Evolutionary conservation across 2,113 vertebrate genomes (phyloP).

Genomic region (Penelope pileata): DNA sequence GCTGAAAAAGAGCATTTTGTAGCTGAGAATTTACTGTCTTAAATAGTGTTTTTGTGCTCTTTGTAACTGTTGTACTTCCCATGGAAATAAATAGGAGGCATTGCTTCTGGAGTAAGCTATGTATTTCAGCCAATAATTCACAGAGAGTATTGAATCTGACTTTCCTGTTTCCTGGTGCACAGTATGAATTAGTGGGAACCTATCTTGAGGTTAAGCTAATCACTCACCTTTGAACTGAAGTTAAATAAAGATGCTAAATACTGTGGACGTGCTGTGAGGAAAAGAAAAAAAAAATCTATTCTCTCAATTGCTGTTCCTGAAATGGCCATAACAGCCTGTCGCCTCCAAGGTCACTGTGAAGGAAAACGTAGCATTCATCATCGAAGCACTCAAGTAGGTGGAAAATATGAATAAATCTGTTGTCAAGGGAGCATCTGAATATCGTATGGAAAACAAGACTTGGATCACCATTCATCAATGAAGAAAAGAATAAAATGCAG

Average conservation of each 20-base stretch:
- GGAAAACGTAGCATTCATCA: background rate
- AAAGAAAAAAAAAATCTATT: accelerated
- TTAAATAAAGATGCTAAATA: background rate
- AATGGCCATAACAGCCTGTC: background rate
- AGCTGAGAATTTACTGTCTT: no score
- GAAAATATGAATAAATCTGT: background rate
- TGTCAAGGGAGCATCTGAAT: background rate
- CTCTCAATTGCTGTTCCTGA: background rate
- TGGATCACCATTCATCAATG: background rate
- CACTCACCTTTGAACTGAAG: background rate
- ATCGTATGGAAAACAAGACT: background rate
- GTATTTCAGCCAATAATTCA: background rate
- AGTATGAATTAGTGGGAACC: background rate
- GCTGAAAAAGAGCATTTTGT: no score
- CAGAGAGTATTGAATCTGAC: background rate
- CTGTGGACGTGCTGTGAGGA: background rate
- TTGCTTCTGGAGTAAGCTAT: no score
- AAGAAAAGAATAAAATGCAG: background rate
- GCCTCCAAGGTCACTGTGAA: background rate
- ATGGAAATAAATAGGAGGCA: no score
- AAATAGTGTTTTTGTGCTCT: no score
- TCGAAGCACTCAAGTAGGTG: background rate
- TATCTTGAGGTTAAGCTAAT: accelerated
- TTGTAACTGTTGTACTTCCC: no score
- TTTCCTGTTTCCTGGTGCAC: background rate